Evolutionary conservation across 2,888 invertebrate genomes (phyloP), one percentile per base, ranked within the genome.

Genomic region (Cepaea hortensis): DNA sequence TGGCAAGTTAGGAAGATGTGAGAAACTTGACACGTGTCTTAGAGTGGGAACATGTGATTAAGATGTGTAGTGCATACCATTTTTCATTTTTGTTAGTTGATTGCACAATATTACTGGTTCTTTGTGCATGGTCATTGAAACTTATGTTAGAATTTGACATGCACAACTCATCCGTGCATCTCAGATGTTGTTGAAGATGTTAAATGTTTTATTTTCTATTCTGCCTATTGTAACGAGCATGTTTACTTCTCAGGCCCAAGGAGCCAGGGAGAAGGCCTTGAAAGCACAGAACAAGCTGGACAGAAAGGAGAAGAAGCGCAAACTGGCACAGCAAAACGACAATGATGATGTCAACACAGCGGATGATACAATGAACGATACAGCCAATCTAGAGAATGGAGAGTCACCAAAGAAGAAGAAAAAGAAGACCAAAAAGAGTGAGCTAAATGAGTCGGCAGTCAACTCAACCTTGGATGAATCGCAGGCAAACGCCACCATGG

Each of bases 241-340:
- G 35, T 68, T 68, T 23, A 3, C 70, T 68, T 88, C 85, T 87
- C 88, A 94, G 94, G 93, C 93, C 79, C 72, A 87, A 13, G 91
- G 88, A 70, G 90, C 88, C 68, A 90, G 88, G 82, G 90, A 89
- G 79, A 91, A 91, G 86, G 84, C 80, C 13, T 18, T 81, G 48
- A 87, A 84, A 76, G 81, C 55, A 15, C 87, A 85, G 76, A 89
- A 88, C 48, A 92, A 93, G 84, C 65, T 90, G 15, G 87, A 90
- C 79, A 92, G 91, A 86, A 92, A 91, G 85, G 91, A 90, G 83
- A 89, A 88, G 81, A 91, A 90, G 80, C 85, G 87, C 46, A 89
- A 90, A 85, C 87, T 79, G 20, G 88, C 87, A 3, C 88, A 81
- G 23, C 85, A 85, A n/a, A 81, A 84, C 68, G 88, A n/a, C 61